Percentiles rank a stretch among this genome's conserved stretches.
Conservation (phyloP, 2,797 vertebrate genomes). For the Poeciliopsis infans region DNA sequence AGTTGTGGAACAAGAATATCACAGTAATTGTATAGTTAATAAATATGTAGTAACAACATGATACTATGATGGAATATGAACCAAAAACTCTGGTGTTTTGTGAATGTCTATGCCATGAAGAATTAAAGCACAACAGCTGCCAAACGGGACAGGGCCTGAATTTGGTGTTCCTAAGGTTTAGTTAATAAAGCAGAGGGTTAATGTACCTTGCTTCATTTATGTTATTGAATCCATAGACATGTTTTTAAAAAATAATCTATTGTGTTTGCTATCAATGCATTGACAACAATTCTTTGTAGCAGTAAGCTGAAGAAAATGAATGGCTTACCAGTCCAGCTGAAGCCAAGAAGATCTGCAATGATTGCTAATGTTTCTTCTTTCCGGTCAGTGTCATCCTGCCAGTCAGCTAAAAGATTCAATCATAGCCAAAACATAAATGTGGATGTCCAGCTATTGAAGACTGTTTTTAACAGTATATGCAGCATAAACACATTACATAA, state of each 20-base stretch:
- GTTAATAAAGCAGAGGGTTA: neutral
- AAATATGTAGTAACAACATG: neutral
- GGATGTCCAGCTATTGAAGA: conserved; percentile 2
- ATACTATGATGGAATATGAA: neutral
- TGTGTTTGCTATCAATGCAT: neutral
- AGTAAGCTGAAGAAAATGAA: conserved; percentile 2
- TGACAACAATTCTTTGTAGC: neutral
- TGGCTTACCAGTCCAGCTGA: conserved; percentile 96
- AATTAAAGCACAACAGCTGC: neutral
- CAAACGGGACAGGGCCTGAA: neutral
- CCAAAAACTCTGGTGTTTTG: neutral
- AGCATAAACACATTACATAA: conserved; percentile 11
- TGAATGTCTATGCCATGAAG: neutral
- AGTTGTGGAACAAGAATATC: neutral
- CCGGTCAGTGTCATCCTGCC: conserved; percentile 89
- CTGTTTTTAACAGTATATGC: neutral
- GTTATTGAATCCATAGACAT: neutral
- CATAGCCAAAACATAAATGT: conserved; percentile 50
- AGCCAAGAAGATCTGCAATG: conserved; percentile 96
- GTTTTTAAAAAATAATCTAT: neutral
- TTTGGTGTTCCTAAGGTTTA: neutral
- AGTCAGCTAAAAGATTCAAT: conserved; percentile 82
- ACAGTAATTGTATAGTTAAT: neutral
- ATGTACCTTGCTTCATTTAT: neutral
- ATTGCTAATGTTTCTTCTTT: conserved; percentile 94